Percentiles rank a stretch among this genome's conserved stretches.
These are phyloP conservation scores for Tillus elongatus DNA, from an alignment of 2,888 invertebrate genomes.

Conservation along the genomic window DNA sequence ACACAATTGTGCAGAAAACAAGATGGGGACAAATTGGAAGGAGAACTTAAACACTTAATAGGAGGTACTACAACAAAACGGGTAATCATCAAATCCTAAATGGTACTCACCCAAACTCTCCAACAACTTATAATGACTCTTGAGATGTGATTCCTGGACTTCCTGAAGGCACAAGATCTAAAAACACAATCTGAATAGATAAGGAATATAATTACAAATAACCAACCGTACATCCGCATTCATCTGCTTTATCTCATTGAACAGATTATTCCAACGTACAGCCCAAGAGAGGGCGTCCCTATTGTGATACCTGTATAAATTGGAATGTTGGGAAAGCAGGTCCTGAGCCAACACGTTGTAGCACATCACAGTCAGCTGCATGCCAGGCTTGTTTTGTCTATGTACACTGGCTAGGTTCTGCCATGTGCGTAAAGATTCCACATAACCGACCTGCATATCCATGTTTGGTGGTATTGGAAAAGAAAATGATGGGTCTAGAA, in stretches of 20 bases:
- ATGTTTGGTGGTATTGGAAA: no score
- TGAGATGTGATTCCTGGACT: slow-evolving; percentile 65
- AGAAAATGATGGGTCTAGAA: no score
- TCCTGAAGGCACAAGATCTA: slow-evolving; percentile 86
- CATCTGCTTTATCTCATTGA: slow-evolving; percentile 49
- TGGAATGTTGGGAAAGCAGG: slow-evolving; percentile 60
- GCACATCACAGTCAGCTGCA: slow-evolving; percentile 61
- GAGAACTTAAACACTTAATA: slow-evolving; percentile 3
- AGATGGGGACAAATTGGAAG: background rate
- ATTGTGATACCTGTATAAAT: slow-evolving; percentile 60
- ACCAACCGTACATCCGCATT: slow-evolving; percentile 57
- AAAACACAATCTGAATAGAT: no score
- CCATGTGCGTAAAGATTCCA: slow-evolving; percentile 7
- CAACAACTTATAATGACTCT: slow-evolving; percentile 50
- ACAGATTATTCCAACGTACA: slow-evolving; percentile 49
- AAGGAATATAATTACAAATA: no score
- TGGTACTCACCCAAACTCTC: slow-evolving; percentile 27
- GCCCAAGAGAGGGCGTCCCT: slow-evolving; percentile 59
- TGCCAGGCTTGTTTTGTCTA: slow-evolving; percentile 25
- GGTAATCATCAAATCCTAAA: background rate
- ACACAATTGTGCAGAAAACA: no score
- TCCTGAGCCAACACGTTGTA: slow-evolving; percentile 87
- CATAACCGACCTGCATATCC: no score
- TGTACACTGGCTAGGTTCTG: background rate
- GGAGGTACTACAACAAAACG: slow-evolving; percentile 7